Conservation (phyloP, 2,113 vertebrate species). For the Trogon surrucura region DNA sequence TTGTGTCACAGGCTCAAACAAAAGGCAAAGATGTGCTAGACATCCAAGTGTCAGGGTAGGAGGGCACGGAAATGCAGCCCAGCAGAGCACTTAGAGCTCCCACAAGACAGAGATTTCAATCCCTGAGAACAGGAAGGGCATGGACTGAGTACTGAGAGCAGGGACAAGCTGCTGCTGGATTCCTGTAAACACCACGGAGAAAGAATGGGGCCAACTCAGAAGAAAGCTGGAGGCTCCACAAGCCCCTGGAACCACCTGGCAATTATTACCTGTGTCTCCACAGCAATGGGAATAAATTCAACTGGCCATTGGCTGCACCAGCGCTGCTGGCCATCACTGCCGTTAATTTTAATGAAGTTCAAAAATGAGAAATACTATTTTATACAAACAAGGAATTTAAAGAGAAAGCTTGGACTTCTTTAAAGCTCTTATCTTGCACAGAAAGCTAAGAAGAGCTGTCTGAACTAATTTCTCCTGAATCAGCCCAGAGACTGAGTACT, state of each 20-base stretch:
- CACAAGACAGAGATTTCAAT: not conserved
- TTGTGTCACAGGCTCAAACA: not conserved
- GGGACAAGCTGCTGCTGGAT: not conserved
- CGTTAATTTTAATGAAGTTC: fast-evolving
- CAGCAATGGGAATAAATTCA: not conserved
- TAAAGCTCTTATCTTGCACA: not conserved
- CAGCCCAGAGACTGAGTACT: not conserved
- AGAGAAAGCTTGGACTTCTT: not conserved
- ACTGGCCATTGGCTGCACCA: fast-evolving
- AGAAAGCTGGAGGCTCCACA: not conserved
- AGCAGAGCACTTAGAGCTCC: fast-evolving
- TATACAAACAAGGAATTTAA: not conserved
- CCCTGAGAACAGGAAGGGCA: not conserved
- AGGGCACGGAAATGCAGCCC: not conserved
- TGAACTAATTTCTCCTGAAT: not conserved
- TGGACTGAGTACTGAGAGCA: fast-evolving
- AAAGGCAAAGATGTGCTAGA: not conserved
- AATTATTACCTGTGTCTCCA: not conserved
- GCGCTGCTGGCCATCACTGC: fast-evolving
- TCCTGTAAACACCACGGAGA: fast-evolving
- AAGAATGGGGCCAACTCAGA: not conserved
- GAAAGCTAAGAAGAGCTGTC: not conserved
- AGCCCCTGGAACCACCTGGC: not conserved
- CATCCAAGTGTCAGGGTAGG: fast-evolving
- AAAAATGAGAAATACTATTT: not conserved